phyloP scores from a whole-genome alignment of 2,888 invertebrate species.

The Girardia tigrina region DNA sequence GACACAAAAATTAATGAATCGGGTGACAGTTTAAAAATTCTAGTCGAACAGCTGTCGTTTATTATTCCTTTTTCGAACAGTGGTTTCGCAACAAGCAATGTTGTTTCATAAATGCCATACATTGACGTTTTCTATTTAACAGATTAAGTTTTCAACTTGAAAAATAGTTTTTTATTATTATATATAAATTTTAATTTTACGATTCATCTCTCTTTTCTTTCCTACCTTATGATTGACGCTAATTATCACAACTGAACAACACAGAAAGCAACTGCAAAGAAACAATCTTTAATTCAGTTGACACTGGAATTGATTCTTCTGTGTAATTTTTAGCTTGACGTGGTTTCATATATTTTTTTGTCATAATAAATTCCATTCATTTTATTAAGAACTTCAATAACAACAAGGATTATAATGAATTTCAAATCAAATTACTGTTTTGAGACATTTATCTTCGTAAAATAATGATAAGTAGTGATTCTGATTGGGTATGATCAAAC shows the following conservation, averaged over 20 bases:
- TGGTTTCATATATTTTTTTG: no score
- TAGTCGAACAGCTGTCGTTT: constrained; percentile 13
- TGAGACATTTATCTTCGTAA: no score
- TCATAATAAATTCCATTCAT: no score
- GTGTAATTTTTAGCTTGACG: no score
- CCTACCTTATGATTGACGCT: constrained; percentile 9
- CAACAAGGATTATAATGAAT: no score
- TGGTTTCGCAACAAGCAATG: not conserved
- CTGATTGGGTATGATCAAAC: no score
- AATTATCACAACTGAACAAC: not conserved
- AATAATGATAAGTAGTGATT: no score
- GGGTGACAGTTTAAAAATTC: constrained; percentile 19
- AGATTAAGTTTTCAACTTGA: not conserved
- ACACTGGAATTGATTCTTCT: not conserved
- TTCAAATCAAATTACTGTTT: no score
- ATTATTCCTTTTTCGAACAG: not conserved
- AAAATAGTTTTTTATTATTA: not conserved
- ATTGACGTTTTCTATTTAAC: constrained; percentile 12
- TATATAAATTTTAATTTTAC: not conserved
- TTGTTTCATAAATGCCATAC: constrained; percentile 4
- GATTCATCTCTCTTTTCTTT: not conserved
- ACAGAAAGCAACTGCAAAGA: not conserved
- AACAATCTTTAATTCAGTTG: not conserved
- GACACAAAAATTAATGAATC: constrained; percentile 19
- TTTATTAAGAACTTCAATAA: no score